Evolutionary conservation across 2,888 invertebrate genomes (phyloP).

Genomic region (Epirrita christyi): DNA sequence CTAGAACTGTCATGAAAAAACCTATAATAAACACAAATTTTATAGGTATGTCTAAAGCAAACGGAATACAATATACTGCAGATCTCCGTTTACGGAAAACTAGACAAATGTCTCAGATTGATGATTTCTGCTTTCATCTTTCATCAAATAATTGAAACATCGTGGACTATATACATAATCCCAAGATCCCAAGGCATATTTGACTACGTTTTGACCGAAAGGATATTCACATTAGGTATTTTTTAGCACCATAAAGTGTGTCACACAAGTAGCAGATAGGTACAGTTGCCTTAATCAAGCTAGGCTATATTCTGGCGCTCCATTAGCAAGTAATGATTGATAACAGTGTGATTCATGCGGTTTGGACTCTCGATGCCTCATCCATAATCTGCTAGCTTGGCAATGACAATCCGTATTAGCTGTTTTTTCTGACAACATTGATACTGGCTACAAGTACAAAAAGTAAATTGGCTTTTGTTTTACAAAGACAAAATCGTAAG

Average conservation of each 20-base stretch:
- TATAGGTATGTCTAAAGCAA: too few species aligned
- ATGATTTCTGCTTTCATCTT: too few species aligned
- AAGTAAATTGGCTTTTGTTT: background rate
- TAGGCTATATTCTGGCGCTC: constrained; percentile 51
- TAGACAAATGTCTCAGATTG: too few species aligned
- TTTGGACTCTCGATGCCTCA: constrained; percentile 52
- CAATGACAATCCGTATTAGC: constrained; percentile 64
- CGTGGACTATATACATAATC: too few species aligned
- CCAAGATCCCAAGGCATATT: background rate
- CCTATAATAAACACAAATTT: background rate
- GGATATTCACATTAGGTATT: constrained; percentile 4
- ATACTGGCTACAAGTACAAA: background rate
- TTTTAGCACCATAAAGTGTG: constrained; percentile 20
- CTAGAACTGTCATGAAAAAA: too few species aligned
- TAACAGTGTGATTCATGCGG: constrained; percentile 64
- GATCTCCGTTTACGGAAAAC: too few species aligned
- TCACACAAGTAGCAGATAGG: too few species aligned
- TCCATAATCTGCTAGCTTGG: constrained; percentile 70
- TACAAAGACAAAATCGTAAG: too few species aligned
- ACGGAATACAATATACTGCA: too few species aligned
- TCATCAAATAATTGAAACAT: too few species aligned
- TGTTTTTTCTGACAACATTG: constrained; percentile 27
- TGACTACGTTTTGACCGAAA: constrained; percentile 31
- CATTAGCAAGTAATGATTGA: constrained; percentile 81
- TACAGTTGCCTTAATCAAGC: constrained; percentile 25